Evolutionary conservation across 2,888 invertebrate genomes (phyloP).

Genomic region (Epirrhoe tristata): DNA sequence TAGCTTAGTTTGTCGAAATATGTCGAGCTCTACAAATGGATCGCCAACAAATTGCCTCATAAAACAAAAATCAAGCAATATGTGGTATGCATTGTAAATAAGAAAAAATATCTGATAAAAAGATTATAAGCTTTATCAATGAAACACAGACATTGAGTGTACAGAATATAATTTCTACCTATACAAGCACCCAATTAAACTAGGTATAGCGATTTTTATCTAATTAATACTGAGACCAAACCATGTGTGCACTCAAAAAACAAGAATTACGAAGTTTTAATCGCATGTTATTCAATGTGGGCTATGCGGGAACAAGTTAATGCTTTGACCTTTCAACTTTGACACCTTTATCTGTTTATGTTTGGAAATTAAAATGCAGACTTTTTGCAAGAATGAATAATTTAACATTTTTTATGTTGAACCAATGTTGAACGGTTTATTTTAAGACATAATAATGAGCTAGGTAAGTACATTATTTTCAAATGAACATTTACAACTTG

Average conservation of each 20-base stretch:
- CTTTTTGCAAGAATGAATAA: slow-evolving; percentile 13
- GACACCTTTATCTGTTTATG: slow-evolving; percentile 25
- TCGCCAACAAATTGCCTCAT: slow-evolving; percentile 2
- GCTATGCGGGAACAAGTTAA: slow-evolving; percentile 27
- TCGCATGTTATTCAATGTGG: slow-evolving; percentile 17
- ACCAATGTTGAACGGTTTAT: background rate
- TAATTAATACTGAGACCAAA: too few species aligned
- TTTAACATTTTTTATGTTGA: background rate
- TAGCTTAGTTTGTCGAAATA: slow-evolving; percentile 11
- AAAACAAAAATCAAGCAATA: background rate
- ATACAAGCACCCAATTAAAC: too few species aligned
- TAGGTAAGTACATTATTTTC: background rate
- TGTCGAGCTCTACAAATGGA: background rate
- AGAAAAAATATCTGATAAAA: background rate
- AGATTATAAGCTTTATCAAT: background rate
- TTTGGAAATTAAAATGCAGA: slow-evolving; percentile 20
- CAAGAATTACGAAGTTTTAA: slow-evolving; percentile 26
- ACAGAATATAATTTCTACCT: background rate
- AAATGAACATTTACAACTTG: too few species aligned
- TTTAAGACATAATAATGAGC: background rate
- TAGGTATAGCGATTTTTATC: too few species aligned
- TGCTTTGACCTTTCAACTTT: slow-evolving; percentile 25
- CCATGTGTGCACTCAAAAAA: slow-evolving; percentile 25
- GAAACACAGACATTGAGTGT: background rate
- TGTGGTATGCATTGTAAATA: background rate